A percentile compares a stretch with the other conserved stretches of the same genome.
Conservation (phyloP, 2,888 invertebrate genomes). For the Leptinotarsa peninsularis region DNA sequence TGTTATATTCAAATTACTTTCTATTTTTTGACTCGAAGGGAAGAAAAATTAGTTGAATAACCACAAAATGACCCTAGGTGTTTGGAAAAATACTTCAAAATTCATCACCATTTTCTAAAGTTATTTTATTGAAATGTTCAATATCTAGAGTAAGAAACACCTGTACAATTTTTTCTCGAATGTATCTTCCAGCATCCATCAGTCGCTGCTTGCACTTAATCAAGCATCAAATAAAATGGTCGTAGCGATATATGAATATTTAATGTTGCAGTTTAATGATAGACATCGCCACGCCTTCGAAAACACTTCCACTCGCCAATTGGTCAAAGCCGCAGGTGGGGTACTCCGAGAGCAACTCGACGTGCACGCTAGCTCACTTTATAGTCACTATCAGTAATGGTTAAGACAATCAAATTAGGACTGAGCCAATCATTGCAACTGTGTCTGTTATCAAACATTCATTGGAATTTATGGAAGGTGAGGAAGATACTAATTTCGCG, state of each 20-base stretch:
- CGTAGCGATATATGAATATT: slow-evolving; percentile 56
- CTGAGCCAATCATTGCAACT: slow-evolving; percentile 7
- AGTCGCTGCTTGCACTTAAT: slow-evolving; percentile 49
- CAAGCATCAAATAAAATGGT: slow-evolving; percentile 58
- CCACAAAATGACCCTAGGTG: too few relatives aligned
- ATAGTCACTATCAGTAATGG: slow-evolving; percentile 2
- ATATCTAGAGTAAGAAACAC: too few relatives aligned
- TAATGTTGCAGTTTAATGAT: slow-evolving; percentile 51
- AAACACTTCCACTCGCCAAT: slow-evolving; percentile 51
- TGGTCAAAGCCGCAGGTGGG: slow-evolving; percentile 55
- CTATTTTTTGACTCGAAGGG: too few relatives aligned
- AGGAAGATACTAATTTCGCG: background rate
- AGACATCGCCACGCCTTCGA: slow-evolving; percentile 50
- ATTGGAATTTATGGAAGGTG: background rate
- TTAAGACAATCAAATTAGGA: slow-evolving; percentile 5
- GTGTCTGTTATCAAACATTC: background rate
- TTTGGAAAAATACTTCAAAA: too few relatives aligned
- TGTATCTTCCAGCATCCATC: background rate
- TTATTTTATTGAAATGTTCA: too few relatives aligned
- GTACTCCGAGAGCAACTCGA: slow-evolving; percentile 29
- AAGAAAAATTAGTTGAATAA: too few relatives aligned
- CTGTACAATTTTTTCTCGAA: too few relatives aligned
- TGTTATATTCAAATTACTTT: too few relatives aligned
- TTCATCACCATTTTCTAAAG: too few relatives aligned
- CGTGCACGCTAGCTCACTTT: slow-evolving; percentile 12